Conservation (phyloP, 1,140 invertebrate species). For the Cydia splendana region DNA sequence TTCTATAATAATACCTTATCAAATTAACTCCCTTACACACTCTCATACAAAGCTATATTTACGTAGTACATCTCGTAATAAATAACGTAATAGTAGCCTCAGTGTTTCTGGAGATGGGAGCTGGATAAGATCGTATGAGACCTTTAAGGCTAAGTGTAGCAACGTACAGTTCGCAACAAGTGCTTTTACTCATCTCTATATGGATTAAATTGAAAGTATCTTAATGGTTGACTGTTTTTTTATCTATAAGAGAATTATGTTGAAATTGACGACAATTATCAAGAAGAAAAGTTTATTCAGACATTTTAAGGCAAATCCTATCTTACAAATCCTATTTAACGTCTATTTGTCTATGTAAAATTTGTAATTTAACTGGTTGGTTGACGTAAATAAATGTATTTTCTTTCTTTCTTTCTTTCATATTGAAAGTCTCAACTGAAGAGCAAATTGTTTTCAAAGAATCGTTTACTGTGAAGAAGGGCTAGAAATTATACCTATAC, state of each 20-base stretch:
- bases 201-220: neutral
- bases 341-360: no score
- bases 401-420: no score
- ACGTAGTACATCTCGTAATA: constrained; percentile 23
- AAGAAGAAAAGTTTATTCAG: neutral
- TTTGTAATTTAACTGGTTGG: no score
- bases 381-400: neutral
- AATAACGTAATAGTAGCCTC: constrained; percentile 20
- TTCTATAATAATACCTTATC: neutral
- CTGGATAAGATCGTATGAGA: constrained; percentile 25
- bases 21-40: neutral
- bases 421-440: neutral
- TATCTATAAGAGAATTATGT: no score
- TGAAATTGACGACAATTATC: no score
- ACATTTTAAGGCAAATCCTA: neutral
- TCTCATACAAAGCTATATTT: constrained; percentile 22
- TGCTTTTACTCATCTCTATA: neutral
- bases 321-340: no score
- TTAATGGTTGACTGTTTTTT: neutral
- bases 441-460: neutral
- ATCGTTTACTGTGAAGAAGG: neutral
- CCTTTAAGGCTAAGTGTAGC: constrained; percentile 3
- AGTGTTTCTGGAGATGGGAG: constrained; percentile 5
- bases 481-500: neutral
- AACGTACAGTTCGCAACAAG: neutral